Evolutionary conservation across 2,888 invertebrate genomes (phyloP), one percentile per base, ranked within the genome.

Genomic region (Andrena minutula): DNA sequence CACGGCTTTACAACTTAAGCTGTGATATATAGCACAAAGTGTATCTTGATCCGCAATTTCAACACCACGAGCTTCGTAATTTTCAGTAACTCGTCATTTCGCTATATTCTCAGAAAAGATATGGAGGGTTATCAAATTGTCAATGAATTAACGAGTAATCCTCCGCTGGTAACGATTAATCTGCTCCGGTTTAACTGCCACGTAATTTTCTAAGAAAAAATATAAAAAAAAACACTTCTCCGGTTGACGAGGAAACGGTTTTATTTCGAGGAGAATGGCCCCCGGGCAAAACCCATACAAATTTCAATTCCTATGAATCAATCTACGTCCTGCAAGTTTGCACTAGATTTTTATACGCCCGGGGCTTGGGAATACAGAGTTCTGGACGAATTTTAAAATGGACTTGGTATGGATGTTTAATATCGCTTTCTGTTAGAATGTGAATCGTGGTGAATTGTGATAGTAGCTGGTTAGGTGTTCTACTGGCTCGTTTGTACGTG

Each of bases 1-100:
- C 12, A 69, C 28, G 65, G 70, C 70, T 70, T 60, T 58, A 8
- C 28, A 26, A 60, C 58, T 75, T 71, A 70, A 69, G 58, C 35
- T 20, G 16, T 23, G 35, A 53, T 68, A 7, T 28, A 16, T 12
- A 51, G 12, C 16, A n/a, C 16, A 5, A 58, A 58, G 6, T 26
- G 26, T 20, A 51, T 20, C 20, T 20, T 51, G 8, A 20, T 20
- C 20, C 20, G 51, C 8, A 51, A 51, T 20, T 51, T 20, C 41
- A 16, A 41, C 41, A 41, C 41, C 41, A 1, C 41, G 41, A 41
- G 16, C 41, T 1, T 41, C 41, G 41, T 41, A 5, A 16, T 41
- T 41, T 41, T 41, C 41, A 41, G 16, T 4, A 41, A 41, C 0
- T 5, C 41, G 4, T 41, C 0, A 41, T 41, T 41, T 41, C 4